Evolutionary conservation across 30 jellyfish, hydroid and myxozoan genomes (phyloP).

Genomic region (Hydractinia echinata): DNA sequence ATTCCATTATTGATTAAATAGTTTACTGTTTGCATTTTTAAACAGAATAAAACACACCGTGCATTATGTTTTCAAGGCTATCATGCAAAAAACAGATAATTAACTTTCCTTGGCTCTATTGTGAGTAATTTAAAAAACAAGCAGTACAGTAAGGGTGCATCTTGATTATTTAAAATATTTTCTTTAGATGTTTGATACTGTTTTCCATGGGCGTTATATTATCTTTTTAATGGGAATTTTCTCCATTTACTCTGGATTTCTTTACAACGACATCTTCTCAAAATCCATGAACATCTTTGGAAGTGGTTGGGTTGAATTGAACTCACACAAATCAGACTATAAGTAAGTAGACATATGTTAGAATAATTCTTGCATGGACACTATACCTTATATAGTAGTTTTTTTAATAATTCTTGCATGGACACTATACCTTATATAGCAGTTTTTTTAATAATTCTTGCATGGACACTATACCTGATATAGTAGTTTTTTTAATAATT

Average conservation of each 20-base stretch:
- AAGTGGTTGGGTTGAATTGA: conserved; percentile 69
- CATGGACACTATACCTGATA: too few species aligned
- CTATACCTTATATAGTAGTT: neutral
- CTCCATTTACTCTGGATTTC: conserved; percentile 87
- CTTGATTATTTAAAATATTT: neutral
- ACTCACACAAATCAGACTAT: conserved; percentile 21
- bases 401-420: too few species aligned
- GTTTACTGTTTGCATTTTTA: too few species aligned
- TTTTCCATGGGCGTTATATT: conserved; percentile 95
- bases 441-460: too few species aligned
- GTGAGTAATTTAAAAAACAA: too few species aligned
- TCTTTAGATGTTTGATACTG: conserved; percentile 91
- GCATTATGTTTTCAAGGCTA: too few species aligned
- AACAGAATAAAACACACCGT: too few species aligned
- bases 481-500: too few species aligned
- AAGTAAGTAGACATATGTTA: conserved; percentile 14
- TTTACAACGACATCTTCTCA: conserved; percentile 93
- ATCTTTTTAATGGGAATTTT: conserved; percentile 91
- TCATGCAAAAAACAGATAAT: too few species aligned
- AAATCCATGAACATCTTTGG: conserved; percentile 92
- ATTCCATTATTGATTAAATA: too few species aligned
- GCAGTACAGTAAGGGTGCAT: neutral
- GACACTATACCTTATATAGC: too few species aligned
- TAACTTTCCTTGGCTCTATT: too few species aligned
- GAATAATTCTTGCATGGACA: neutral